Percentiles rank a stretch among this genome's conserved stretches.
These are phyloP conservation scores for Drosophila nigrodunni DNA, from an alignment of 1,140 invertebrate species.

Conservation along the genomic window DNA sequence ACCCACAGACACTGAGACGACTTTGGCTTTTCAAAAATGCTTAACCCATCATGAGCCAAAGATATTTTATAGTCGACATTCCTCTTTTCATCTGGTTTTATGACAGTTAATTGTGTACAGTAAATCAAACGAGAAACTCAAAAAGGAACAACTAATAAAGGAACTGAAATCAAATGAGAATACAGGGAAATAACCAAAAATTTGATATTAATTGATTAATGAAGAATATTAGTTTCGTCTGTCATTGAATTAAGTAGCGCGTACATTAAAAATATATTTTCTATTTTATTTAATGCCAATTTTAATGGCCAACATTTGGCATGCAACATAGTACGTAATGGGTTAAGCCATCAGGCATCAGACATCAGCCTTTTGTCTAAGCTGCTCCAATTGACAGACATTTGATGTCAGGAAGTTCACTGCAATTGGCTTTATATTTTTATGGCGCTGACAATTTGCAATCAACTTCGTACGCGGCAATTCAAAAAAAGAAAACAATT, in stretches of 20 bases:
- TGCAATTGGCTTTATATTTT: conserved; percentile 50
- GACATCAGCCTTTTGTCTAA: neutral
- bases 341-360: conserved; percentile 29
- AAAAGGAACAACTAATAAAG: conserved; percentile 34
- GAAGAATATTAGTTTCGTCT: too few species aligned
- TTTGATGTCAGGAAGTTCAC: conserved; percentile 45
- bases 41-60: conserved; percentile 26
- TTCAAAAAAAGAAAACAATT: conserved; percentile 59
- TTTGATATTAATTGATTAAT: neutral
- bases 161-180: conserved; percentile 27
- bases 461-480: conserved; percentile 47
- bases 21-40: conserved; percentile 17
- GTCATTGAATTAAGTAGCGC: too few species aligned
- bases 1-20: conserved; percentile 55
- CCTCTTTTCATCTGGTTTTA: conserved; percentile 37
- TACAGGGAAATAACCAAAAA: conserved; percentile 1
- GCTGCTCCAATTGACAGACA: conserved; percentile 35
- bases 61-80: conserved; percentile 24
- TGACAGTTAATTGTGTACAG: conserved; percentile 44
- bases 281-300: neutral
- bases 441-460: conserved; percentile 62
- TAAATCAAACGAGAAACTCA: conserved; percentile 40
- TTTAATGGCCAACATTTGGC: neutral
- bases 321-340: conserved; percentile 23
- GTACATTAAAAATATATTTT: neutral